phyloP scores from a whole-genome alignment of 2,888 invertebrate species.

The Melieria picta region DNA sequence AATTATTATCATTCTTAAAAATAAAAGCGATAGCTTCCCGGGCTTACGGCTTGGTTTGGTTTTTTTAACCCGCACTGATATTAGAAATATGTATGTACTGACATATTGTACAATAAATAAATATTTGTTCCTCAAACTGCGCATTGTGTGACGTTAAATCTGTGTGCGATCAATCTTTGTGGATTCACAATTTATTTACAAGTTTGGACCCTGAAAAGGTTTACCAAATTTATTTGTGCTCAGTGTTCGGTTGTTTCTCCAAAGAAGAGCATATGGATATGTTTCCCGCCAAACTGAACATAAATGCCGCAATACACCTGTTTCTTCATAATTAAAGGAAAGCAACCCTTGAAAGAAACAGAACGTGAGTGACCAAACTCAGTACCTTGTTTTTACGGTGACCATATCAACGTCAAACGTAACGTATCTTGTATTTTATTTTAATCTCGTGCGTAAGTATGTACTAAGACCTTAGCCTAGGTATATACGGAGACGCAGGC shows the following conservation, averaged over 20 bases:
- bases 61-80: neutral
- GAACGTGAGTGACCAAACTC: neutral
- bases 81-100: neutral
- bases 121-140: neutral
- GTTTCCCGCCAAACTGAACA: neutral
- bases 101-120: neutral
- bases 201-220: too few species aligned
- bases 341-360: neutral
- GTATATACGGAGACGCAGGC: too few species aligned
- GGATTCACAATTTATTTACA: too few species aligned
- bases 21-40: neutral
- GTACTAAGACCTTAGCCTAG: too few species aligned
- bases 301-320: neutral
- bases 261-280: neutral
- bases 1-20: neutral
- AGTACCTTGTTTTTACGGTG: too few species aligned
- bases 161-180: too few species aligned
- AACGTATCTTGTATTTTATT: too few species aligned
- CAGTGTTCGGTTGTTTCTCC: neutral
- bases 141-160: too few species aligned
- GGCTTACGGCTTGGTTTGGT: neutral
- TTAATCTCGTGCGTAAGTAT: too few species aligned
- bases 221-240: too few species aligned
- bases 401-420: too few species aligned
- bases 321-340: neutral